Evolutionary conservation across 2,888 invertebrate genomes (phyloP), one percentile per base, ranked within the genome.

Genomic region (Choristoneura rosaceana): DNA sequence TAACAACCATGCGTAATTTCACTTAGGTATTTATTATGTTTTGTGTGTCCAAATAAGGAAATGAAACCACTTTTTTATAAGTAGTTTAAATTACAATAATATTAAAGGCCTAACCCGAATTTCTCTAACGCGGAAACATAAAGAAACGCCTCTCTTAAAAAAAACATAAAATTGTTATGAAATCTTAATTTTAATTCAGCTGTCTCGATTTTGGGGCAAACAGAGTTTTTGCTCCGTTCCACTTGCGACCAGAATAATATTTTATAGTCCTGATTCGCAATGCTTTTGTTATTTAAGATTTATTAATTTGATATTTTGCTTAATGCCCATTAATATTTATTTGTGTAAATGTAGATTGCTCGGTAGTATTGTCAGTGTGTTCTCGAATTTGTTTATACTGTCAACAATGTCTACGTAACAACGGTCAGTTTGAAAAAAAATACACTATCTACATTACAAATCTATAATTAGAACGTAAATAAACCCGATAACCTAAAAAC

Each of bases 401-500:
- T 17, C 47, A 14, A 17, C 50, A 15, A 55, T 10, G n/a, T 34
- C 5, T 3, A 34, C 59, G 25, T 41, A 50, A n/a, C 41, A 65
- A 60, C 4, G 15, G 47, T 3, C 5, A 10, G 3, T 45, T 69
- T 52, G 15, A 4, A 17, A 52, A 52, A 17, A 52, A 52, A 52
- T 58, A 34, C 14, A 38, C 15, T 47, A 69, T 63, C 15, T n/a
- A 70, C 55, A 55, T 47, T 58, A 50, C 12, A 1, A 58, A 67
- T 68, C 63, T 71, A 68, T 67, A 71, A 62, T 63, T 71, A 71
- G 71, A 71, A 68, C 47, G 71, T 71, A 71, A 71, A 71, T 63
- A 71, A 68, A 71, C 33, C 43, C 62, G 58, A 69, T 73, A 73
- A 73, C 68, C 73, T 69, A 69, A 52, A 65, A 71, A 69, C 68